Percentiles rank a stretch among this genome's conserved stretches.
phyloP scores from a whole-genome alignment of 2,888 invertebrate genomes.

The Ethmia dodecea region DNA sequence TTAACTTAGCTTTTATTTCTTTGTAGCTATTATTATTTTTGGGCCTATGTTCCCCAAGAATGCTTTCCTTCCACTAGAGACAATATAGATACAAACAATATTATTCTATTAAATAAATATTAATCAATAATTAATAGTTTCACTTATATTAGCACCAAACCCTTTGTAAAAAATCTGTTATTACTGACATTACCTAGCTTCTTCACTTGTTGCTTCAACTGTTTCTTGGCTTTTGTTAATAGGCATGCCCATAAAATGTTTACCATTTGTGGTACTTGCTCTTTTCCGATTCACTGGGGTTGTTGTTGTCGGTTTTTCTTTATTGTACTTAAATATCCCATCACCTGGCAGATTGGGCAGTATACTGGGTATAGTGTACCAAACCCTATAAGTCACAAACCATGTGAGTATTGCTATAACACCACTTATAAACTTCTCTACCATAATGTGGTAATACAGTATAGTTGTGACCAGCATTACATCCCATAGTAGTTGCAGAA shows the following conservation, averaged over 20 bases:
- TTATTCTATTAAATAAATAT: no score
- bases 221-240: slow-evolving; percentile 70
- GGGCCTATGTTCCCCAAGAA: no score
- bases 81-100: no score
- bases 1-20: no score
- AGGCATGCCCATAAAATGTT: slow-evolving; percentile 89
- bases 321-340: slow-evolving; percentile 87
- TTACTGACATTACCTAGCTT: slow-evolving; percentile 40
- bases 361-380: slow-evolving; percentile 81
- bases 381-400: slow-evolving; percentile 92
- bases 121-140: no score
- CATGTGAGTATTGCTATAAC: slow-evolving; percentile 92
- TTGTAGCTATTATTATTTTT: no score
- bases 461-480: slow-evolving; percentile 95
- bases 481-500: slow-evolving; percentile 94
- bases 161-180: slow-evolving; percentile 1
- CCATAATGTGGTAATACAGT: slow-evolving; percentile 96
- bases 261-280: slow-evolving; percentile 66
- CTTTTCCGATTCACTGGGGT: slow-evolving; percentile 57
- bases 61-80: no score
- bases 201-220: slow-evolving; percentile 44
- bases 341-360: slow-evolving; percentile 86
- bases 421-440: slow-evolving; percentile 95
- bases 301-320: slow-evolving; percentile 50
- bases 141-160: slow-evolving; percentile 15